A percentile compares a stretch with the other conserved stretches of the same genome.
These are phyloP conservation scores for Ardeotis arabs DNA, from an alignment of 2,113 vertebrate species.

Conservation along the genomic window DNA sequence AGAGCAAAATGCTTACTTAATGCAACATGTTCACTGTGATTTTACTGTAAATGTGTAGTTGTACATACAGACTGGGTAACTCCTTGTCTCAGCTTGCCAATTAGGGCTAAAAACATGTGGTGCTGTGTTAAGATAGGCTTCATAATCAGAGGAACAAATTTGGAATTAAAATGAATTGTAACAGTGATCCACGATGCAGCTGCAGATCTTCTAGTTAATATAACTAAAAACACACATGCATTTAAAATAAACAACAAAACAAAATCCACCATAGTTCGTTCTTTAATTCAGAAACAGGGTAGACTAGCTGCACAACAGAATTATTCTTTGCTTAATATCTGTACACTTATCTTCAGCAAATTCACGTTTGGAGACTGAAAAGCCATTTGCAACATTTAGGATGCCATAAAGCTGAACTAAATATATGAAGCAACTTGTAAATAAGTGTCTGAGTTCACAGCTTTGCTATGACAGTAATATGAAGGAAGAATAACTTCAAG, in stretches of 20 bases:
- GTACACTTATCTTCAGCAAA: neutral
- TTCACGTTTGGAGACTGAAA: neutral
- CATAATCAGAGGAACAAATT: neutral
- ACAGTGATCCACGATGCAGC: neutral
- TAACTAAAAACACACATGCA: neutral
- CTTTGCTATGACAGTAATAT: neutral
- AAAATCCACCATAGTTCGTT: neutral
- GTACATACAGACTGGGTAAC: neutral
- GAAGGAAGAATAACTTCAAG: neutral
- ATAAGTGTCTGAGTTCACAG: neutral
- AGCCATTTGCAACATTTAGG: neutral
- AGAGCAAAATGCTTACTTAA: neutral
- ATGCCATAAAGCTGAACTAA: neutral
- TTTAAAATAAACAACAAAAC: neutral
- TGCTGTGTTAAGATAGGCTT: neutral
- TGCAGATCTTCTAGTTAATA: neutral
- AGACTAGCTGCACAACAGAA: neutral
- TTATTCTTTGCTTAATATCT: neutral
- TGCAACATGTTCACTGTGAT: neutral
- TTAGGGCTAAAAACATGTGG: neutral
- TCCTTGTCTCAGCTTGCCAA: neutral
- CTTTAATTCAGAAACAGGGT: neutral
- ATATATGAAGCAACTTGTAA: neutral
- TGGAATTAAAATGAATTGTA: neutral
- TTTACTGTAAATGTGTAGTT: neutral